These are phyloP conservation scores for Podabrus alpinus DNA, from an alignment of 2,888 invertebrate species.

Conservation along the genomic window DNA sequence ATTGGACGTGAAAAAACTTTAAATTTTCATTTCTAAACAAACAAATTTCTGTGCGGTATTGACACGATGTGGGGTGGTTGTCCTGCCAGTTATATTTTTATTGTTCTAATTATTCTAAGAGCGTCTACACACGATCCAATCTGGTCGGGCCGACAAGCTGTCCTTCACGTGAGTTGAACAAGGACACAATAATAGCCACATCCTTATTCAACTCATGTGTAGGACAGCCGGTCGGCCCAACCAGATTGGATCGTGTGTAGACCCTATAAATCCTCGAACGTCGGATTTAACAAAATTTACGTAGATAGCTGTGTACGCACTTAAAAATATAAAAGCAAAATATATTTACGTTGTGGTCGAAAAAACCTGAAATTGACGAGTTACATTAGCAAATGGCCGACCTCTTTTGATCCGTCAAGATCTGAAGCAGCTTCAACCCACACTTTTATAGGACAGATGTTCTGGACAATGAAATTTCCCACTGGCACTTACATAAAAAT, in stretches of 20 bases:
- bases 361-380: conserved; percentile 49
- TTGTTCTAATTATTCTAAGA: background rate
- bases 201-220: too few species aligned
- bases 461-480: conserved; percentile 50
- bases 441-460: conserved; percentile 44
- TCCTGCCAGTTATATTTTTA: background rate
- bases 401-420: conserved; percentile 28
- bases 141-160: too few species aligned
- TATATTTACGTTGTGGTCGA: conserved; percentile 43
- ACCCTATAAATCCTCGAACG: too few species aligned
- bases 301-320: conserved; percentile 6
- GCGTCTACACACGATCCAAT: too few species aligned
- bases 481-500: conserved; percentile 35
- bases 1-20: background rate
- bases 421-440: conserved; percentile 19
- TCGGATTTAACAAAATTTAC: background rate
- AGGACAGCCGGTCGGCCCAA: too few species aligned
- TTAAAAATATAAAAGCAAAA: conserved; percentile 44
- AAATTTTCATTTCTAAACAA: background rate
- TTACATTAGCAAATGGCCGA: conserved; percentile 54
- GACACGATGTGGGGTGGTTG: background rate
- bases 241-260: too few species aligned
- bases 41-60: background rate
- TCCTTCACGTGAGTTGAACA: too few species aligned
- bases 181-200: too few species aligned